Percentiles rank a stretch among this genome's conserved stretches.
Evolutionary conservation across 37 sponge, comb jelly and placozoan species (phyloP).

Genomic region (Dysidea cf. avara): DNA sequence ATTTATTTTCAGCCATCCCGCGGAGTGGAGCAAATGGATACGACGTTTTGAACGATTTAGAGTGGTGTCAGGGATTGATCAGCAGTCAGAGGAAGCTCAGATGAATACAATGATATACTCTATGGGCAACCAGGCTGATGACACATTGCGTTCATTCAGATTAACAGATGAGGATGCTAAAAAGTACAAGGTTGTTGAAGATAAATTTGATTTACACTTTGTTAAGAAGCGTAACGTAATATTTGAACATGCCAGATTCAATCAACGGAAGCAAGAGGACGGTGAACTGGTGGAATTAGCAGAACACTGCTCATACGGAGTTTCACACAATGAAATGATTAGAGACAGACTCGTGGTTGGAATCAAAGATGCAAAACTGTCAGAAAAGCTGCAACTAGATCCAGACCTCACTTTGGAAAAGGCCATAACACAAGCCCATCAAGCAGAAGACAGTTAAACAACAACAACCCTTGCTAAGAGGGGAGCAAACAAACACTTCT

Average conservation of each 20-base stretch:
- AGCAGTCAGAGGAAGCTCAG: neutral
- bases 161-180: constrained; percentile 2
- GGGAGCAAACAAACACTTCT: too few species aligned
- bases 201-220: neutral
- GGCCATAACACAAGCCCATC: neutral
- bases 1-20: neutral
- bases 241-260: constrained; percentile 9
- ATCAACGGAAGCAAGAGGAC: constrained; percentile 2
- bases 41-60: neutral
- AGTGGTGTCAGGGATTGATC: neutral
- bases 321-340: constrained; percentile 7
- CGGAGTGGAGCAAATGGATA: constrained; percentile 1
- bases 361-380: constrained; percentile 1
- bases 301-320: constrained; percentile 11
- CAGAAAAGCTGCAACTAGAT: constrained; percentile 6
- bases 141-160: neutral
- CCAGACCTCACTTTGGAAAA: constrained; percentile 5
- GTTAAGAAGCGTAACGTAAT: constrained; percentile 10
- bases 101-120: constrained; percentile 2
- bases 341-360: constrained; percentile 11
- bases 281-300: constrained; percentile 18
- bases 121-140: constrained; percentile 2
- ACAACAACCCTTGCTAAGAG: constrained; percentile 1
- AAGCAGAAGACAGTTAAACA: constrained; percentile 1
- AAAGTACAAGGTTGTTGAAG: constrained; percentile 1